Evolutionary conservation across 2,113 vertebrate species (phyloP).

Genomic region (Ibidorhyncha struthersii): DNA sequence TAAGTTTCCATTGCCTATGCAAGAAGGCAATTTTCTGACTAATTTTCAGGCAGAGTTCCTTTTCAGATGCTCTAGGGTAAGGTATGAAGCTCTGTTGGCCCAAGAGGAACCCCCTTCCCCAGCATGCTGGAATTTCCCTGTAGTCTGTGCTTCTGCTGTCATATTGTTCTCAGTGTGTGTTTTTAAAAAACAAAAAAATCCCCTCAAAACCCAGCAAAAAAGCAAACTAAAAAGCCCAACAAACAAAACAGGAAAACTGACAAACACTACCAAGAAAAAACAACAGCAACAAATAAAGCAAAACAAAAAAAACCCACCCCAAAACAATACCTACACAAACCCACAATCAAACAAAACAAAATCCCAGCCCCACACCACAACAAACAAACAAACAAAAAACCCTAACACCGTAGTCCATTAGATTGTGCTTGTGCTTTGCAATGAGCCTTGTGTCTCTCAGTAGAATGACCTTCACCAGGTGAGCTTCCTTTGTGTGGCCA

Average conservation of each 20-base stretch:
- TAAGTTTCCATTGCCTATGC: not conserved
- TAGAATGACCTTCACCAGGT: not conserved
- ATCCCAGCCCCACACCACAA: rapidly evolving
- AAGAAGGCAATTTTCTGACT: not conserved
- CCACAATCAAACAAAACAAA: not conserved
- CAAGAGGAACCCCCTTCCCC: not conserved
- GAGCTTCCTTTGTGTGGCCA: not conserved
- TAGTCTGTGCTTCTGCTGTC: not conserved
- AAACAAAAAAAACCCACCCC: not conserved
- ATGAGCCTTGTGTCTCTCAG: rapidly evolving
- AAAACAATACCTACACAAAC: not conserved
- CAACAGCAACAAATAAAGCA: not conserved
- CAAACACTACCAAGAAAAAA: too few relatives aligned
- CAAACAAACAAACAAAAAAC: not conserved
- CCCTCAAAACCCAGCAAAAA: not conserved
- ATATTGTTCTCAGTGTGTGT: not conserved
- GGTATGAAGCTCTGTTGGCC: not conserved
- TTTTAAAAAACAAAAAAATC: not conserved
- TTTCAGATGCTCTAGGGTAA: not conserved
- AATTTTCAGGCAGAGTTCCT: not conserved
- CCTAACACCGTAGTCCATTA: not conserved
- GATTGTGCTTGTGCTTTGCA: not conserved
- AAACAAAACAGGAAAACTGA: not conserved
- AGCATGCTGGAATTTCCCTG: not conserved
- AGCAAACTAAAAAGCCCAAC: not conserved